A percentile compares a stretch with the other conserved stretches of the same genome.
Conservation (phyloP, 2,888 invertebrate species). For the Eristalis pertinax region DNA sequence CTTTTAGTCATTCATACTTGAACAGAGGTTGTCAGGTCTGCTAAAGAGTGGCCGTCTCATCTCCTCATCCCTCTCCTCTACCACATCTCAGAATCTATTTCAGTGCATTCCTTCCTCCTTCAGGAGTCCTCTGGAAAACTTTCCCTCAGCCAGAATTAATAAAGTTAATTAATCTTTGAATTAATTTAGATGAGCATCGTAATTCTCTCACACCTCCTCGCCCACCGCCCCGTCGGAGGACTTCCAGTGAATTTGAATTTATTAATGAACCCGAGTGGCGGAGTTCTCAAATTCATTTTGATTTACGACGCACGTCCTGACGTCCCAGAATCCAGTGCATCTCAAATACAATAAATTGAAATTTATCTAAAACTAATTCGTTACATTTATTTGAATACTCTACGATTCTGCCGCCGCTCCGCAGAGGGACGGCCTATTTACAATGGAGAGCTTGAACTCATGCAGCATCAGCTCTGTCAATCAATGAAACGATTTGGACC, state of each 20-base stretch:
- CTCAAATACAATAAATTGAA: background rate
- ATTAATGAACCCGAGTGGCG: constrained; percentile 43
- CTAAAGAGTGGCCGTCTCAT: background rate
- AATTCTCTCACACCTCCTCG: background rate
- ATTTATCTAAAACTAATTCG: constrained; percentile 6
- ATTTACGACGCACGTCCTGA: constrained; percentile 26
- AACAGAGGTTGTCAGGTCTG: constrained; percentile 38
- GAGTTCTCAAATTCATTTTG: constrained; percentile 36
- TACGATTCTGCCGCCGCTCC: too few relatives aligned
- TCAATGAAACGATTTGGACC: constrained; percentile 45
- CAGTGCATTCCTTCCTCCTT: constrained; percentile 33
- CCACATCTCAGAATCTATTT: background rate
- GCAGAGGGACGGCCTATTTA: constrained; percentile 11
- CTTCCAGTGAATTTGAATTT: constrained; percentile 25
- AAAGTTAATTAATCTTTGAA: constrained; percentile 58
- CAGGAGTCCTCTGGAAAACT: constrained; percentile 2
- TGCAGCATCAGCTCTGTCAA: constrained; percentile 29
- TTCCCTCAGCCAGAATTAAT: constrained; percentile 36
- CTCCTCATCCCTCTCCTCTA: background rate
- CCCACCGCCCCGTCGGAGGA: background rate
- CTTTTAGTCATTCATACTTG: constrained; percentile 58
- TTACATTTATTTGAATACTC: constrained; percentile 12
- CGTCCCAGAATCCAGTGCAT: background rate
- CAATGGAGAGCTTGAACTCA: constrained; percentile 15
- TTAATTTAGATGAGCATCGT: constrained; percentile 46